A percentile compares a stretch with the other conserved stretches of the same genome.
These are phyloP conservation scores for Pecten maximus DNA, from an alignment of 2,888 invertebrate genomes.

Conservation along the genomic window DNA sequence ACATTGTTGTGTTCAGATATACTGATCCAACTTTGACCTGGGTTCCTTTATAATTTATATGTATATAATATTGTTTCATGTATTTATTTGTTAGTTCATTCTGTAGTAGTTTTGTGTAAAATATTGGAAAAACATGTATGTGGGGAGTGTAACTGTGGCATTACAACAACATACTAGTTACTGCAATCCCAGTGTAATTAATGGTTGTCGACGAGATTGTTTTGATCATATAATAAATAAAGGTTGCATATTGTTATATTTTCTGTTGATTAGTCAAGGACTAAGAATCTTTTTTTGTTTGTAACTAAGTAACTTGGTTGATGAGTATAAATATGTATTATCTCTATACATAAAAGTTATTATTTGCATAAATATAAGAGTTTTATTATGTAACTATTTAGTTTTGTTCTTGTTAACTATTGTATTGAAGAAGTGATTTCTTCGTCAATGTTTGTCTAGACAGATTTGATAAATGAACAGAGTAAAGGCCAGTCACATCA, in stretches of 20 bases:
- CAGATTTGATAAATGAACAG: no score
- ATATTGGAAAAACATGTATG: neutral
- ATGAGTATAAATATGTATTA: neutral
- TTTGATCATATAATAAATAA: neutral
- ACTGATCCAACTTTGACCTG: neutral
- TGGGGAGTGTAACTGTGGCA: neutral
- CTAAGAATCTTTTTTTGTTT: neutral
- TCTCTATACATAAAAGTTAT: no score
- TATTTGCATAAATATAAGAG: no score
- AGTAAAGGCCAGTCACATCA: no score
- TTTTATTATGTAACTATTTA: no score
- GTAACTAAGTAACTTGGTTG: neutral
- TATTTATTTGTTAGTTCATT: slow-evolving; percentile 11
- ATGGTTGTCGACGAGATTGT: neutral
- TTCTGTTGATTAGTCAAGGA: neutral
- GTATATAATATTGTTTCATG: neutral
- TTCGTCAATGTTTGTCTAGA: no score
- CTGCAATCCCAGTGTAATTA: neutral
- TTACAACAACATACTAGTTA: neutral
- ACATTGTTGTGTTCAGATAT: neutral
- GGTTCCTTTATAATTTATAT: neutral
- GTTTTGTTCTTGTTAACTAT: no score
- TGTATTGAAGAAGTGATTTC: no score
- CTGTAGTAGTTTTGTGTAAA: neutral
- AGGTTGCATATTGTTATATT: neutral